A percentile compares a stretch with the other conserved stretches of the same genome.
These are phyloP conservation scores for Phorcus lineatus DNA, from an alignment of 2,888 invertebrate genomes.

Conservation along the genomic window DNA sequence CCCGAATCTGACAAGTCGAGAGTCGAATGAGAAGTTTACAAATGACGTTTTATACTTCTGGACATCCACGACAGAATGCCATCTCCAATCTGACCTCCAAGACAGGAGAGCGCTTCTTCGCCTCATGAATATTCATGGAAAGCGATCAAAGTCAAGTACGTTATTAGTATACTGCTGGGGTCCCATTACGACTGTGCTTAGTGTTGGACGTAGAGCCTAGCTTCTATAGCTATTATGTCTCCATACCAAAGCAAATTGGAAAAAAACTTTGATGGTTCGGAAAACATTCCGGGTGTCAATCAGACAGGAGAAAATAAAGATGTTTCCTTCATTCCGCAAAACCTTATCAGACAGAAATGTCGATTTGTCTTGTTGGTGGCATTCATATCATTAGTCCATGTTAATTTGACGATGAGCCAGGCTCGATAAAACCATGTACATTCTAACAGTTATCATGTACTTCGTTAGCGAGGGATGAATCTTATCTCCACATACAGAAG, in stretches of 20 bases:
- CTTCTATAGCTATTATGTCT: not conserved
- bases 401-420: not conserved
- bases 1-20: too few relatives aligned
- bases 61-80: not conserved
- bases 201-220: not conserved
- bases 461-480: too few relatives aligned
- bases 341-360: not conserved
- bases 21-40: too few relatives aligned
- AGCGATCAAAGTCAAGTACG: conserved; percentile 54
- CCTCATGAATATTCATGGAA: conserved; percentile 43
- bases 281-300: not conserved
- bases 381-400: not conserved
- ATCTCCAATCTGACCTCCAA: not conserved
- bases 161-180: conserved; percentile 40
- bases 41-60: not conserved
- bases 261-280: not conserved
- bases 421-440: too few relatives aligned
- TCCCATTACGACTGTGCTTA: conserved; percentile 29
- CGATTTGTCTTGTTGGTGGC: not conserved
- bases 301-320: conserved; percentile 1
- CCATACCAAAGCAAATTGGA: not conserved
- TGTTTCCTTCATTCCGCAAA: not conserved
- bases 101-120: not conserved
- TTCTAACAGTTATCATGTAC: too few relatives aligned
- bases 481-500: too few relatives aligned